These are phyloP conservation scores for Chaitophorus viminalis DNA, from an alignment of 2,888 invertebrate species.

Conservation along the genomic window DNA sequence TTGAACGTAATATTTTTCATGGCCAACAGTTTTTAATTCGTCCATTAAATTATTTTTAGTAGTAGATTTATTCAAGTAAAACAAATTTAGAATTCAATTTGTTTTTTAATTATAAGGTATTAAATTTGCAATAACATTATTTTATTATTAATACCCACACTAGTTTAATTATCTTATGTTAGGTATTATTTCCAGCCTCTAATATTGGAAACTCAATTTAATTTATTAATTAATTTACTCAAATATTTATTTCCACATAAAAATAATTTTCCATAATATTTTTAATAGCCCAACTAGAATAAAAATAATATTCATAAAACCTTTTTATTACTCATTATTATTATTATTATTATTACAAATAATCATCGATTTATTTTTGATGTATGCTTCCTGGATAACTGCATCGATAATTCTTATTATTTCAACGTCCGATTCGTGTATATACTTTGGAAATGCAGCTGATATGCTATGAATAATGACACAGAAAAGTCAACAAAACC, in stretches of 20 bases:
- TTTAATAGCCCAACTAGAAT: not conserved
- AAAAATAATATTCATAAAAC: not conserved
- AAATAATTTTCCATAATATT: not conserved
- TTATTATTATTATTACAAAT: too few species aligned
- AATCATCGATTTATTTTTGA: too few species aligned
- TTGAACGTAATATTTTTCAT: not conserved
- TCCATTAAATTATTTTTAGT: not conserved
- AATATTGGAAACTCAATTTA: conserved; percentile 13
- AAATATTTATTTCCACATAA: not conserved
- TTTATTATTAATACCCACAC: conserved; percentile 1
- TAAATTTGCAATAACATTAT: not conserved
- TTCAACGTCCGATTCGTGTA: too few species aligned
- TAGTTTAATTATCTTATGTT: conserved; percentile 15
- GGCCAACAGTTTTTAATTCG: not conserved
- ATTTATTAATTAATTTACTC: conserved; percentile 2
- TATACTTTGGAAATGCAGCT: too few species aligned
- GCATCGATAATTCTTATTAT: too few species aligned
- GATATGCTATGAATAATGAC: too few species aligned
- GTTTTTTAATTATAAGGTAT: conserved; percentile 9
- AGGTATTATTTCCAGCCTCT: conserved; percentile 1
- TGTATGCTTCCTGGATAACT: too few species aligned
- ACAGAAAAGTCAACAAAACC: too few species aligned
- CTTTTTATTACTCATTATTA: too few species aligned
- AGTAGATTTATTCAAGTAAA: not conserved
- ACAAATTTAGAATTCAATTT: conserved; percentile 29